These are phyloP conservation scores for Allacma fusca DNA, from an alignment of 2,888 invertebrate genomes.

Conservation along the genomic window DNA sequence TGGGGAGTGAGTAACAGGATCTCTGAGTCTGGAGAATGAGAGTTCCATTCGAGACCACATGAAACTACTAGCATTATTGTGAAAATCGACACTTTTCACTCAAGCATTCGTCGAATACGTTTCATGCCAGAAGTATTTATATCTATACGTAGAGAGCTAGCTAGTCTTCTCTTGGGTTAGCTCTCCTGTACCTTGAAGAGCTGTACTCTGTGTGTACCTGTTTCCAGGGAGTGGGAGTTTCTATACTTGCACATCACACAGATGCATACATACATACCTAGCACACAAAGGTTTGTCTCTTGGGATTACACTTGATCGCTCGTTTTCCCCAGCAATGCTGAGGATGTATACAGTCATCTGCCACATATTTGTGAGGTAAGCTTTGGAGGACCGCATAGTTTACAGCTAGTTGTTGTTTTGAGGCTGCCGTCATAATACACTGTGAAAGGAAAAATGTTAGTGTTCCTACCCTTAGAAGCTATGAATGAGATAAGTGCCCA, in stretches of 20 bases:
- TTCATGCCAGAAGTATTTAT: neutral
- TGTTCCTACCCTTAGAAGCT: neutral
- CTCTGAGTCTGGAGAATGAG: conserved; percentile 38
- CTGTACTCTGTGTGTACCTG: neutral
- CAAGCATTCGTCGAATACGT: conserved; percentile 30
- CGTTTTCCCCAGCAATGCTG: neutral
- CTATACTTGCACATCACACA: neutral
- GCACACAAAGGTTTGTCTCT: neutral
- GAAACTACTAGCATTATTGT: conserved; percentile 50
- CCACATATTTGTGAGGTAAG: conserved; percentile 7
- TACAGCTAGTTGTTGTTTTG: neutral
- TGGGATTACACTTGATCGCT: conserved; percentile 2
- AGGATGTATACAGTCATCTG: neutral
- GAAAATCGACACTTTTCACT: conserved; percentile 52
- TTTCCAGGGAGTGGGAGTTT: neutral
- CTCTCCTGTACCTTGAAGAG: no score
- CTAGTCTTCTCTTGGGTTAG: no score
- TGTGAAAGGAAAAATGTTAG: conserved; percentile 16
- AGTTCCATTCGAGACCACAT: conserved; percentile 44
- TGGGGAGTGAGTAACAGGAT: conserved; percentile 45
- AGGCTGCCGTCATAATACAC: neutral
- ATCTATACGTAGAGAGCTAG: neutral
- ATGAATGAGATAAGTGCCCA: conserved; percentile 51
- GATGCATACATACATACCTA: no score
- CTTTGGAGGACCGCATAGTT: neutral